Percentiles rank a stretch among this genome's conserved stretches.
These are phyloP conservation scores for Notarius lentiginosus DNA, from an alignment of 2,113 vertebrate species.

Conservation along the genomic window DNA sequence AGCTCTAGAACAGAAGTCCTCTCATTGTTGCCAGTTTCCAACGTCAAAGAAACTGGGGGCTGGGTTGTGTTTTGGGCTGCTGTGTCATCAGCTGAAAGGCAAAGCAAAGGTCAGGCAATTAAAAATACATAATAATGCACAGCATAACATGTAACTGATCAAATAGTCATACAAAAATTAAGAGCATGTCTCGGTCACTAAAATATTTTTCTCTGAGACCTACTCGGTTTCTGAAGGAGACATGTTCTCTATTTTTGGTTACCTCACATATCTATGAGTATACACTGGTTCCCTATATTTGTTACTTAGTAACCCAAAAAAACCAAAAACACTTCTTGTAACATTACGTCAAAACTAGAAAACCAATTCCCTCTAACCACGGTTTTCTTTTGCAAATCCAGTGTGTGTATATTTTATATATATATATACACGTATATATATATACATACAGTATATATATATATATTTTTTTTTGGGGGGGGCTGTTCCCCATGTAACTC, in stretches of 20 bases:
- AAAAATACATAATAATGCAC: background rate
- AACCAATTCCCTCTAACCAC: background rate
- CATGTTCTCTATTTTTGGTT: background rate
- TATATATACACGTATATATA: too few species aligned
- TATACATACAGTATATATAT: too few species aligned
- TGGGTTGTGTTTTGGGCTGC: background rate
- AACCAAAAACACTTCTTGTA: background rate
- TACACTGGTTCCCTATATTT: background rate
- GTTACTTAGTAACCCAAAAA: background rate
- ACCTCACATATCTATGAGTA: background rate
- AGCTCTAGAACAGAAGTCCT: background rate
- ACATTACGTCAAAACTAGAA: background rate
- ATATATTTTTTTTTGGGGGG: too few species aligned
- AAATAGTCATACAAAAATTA: background rate
- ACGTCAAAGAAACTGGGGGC: background rate
- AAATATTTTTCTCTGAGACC: background rate
- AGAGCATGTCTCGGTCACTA: background rate
- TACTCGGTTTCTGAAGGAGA: background rate
- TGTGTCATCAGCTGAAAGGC: conserved; percentile 4
- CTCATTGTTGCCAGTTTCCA: conserved; percentile 26
- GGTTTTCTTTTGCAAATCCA: too few species aligned
- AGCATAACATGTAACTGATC: background rate
- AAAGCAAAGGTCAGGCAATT: background rate
- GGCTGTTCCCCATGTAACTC: too few species aligned
- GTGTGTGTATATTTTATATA: too few species aligned